Conservation (phyloP, 2,888 invertebrate species). For the Dicyrtoma fusca region DNA sequence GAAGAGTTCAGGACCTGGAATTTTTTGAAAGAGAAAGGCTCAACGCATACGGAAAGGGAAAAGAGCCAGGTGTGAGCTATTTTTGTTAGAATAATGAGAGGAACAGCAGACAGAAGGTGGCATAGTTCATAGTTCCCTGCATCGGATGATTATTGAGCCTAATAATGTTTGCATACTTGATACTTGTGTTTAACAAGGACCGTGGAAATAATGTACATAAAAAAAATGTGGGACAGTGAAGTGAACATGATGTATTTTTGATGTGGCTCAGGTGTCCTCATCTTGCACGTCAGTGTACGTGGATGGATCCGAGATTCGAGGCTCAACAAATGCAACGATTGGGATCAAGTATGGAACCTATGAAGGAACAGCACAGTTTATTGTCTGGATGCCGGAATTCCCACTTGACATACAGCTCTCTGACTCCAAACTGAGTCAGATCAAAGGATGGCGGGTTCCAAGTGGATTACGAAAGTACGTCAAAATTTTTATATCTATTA, state of each 20-base stretch:
- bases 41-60: too few species aligned
- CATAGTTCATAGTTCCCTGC: too few species aligned
- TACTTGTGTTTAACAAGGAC: too few species aligned
- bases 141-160: too few species aligned
- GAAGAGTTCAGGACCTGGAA: too few species aligned
- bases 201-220: neutral
- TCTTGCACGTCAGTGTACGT: constrained; percentile 96
- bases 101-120: too few species aligned
- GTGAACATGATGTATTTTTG: neutral
- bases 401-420: constrained; percentile 87
- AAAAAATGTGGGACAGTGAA: neutral
- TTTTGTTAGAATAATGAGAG: too few species aligned
- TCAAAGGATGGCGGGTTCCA: constrained; percentile 92
- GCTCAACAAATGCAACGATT: constrained; percentile 92
- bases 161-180: too few species aligned
- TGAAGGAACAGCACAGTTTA: constrained; percentile 83
- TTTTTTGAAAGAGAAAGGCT: too few species aligned
- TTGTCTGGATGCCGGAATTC: constrained; percentile 96
- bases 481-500: neutral
- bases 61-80: neutral
- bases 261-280: constrained; percentile 76
- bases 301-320: constrained; percentile 92
- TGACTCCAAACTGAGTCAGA: constrained; percentile 86
- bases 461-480: constrained; percentile 66
- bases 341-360: constrained; percentile 90